Percentiles rank a stretch among this genome's conserved stretches.
These are phyloP conservation scores for Hoplias malabaricus DNA, from an alignment of 2,113 vertebrate genomes.

Conservation along the genomic window DNA sequence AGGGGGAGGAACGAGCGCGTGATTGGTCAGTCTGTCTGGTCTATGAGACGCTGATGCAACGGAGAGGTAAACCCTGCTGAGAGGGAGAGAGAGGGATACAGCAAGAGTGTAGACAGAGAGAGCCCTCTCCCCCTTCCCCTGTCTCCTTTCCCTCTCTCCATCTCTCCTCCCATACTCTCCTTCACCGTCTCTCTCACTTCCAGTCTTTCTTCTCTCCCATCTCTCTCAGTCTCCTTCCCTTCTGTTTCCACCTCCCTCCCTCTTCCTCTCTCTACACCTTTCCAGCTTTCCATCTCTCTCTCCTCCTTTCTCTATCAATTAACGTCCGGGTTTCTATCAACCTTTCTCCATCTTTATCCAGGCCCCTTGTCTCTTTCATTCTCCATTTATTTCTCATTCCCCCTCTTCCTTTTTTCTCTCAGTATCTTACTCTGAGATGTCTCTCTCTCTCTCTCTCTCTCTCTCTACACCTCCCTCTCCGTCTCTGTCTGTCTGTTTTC, in stretches of 20 bases:
- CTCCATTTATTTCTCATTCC: conserved; percentile 49
- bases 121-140: conserved; percentile 42
- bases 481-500: neutral
- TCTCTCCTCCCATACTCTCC: neutral
- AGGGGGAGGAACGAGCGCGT: conserved; percentile 53
- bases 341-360: too few relatives aligned
- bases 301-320: neutral
- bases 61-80: conserved; percentile 58
- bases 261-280: neutral
- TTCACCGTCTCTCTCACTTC: neutral
- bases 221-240: neutral
- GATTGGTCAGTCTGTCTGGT: conserved; percentile 63
- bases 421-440: too few relatives aligned
- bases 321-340: too few relatives aligned
- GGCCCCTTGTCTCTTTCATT: conserved; percentile 37
- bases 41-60: conserved; percentile 67
- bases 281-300: neutral
- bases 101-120: conserved; percentile 15
- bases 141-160: conserved; percentile 33
- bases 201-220: neutral
- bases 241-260: neutral
- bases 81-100: conserved; percentile 22
- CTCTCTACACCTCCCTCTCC: too few relatives aligned
- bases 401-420: conserved; percentile 24
- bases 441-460: too few relatives aligned